A percentile compares a stretch with the other conserved stretches of the same genome.
phyloP scores from a whole-genome alignment of 2,797 vertebrate species.

The Pyrocephalus nanus region DNA sequence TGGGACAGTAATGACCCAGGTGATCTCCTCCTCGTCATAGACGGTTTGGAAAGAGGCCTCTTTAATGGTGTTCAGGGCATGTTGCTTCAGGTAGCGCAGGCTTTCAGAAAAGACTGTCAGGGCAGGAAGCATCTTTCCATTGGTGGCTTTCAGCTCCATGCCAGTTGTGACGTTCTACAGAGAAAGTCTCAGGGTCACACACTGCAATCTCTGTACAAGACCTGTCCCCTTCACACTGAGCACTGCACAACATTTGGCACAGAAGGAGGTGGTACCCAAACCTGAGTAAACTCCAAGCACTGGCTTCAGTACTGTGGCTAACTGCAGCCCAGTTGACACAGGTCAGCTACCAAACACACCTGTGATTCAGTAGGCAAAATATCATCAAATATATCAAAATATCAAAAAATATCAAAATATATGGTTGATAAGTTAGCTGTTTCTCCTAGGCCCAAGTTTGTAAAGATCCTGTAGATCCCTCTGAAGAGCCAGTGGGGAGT shows the following conservation, averaged over 20 bases:
- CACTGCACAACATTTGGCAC: neutral
- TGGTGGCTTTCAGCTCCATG: conserved; percentile 32
- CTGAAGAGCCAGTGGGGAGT: neutral
- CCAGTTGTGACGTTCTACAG: neutral
- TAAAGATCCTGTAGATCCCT: neutral
- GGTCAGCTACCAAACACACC: neutral
- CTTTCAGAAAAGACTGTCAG: conserved; percentile 51
- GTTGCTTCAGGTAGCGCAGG: conserved; percentile 49
- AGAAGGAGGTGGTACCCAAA: neutral
- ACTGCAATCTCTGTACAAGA: neutral
- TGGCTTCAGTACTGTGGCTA: neutral
- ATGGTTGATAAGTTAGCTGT: neutral
- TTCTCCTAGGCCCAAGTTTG: neutral
- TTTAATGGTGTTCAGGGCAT: conserved; percentile 25
- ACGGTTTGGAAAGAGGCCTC: neutral
- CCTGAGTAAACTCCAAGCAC: neutral
- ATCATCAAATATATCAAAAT: no score
- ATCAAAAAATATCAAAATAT: no score
- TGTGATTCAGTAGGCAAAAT: neutral
- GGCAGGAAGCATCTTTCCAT: conserved; percentile 36
- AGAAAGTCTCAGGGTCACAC: neutral
- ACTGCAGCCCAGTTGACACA: neutral
- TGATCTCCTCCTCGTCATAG: neutral
- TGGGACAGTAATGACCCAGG: conserved; percentile 66
- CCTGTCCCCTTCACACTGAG: neutral